These are phyloP conservation scores for Drosophila anomalata DNA, from an alignment of 2,888 invertebrate species.

Conservation along the genomic window DNA sequence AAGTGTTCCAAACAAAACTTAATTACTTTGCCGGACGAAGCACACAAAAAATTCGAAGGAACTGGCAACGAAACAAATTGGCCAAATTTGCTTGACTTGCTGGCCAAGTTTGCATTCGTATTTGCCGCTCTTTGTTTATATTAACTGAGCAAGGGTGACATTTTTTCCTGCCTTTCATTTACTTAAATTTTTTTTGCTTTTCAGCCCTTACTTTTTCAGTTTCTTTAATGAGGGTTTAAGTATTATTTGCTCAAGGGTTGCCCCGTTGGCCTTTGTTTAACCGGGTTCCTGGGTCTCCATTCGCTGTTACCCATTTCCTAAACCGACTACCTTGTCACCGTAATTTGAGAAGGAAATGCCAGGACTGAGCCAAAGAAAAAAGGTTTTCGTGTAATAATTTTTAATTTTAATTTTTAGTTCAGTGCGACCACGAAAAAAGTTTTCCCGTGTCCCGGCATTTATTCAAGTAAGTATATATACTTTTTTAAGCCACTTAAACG, in stretches of 20 bases:
- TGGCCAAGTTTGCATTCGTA: constrained; percentile 61
- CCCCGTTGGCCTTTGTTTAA: constrained; percentile 71
- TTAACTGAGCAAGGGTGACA: constrained; percentile 77
- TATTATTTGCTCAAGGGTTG: constrained; percentile 77
- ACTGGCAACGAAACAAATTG: constrained; percentile 63
- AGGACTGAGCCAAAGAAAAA: constrained; percentile 14
- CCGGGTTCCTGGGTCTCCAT: constrained; percentile 28
- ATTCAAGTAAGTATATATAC: constrained; percentile 11
- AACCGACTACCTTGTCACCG: constrained; percentile 58
- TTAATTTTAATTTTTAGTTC: constrained; percentile 77
- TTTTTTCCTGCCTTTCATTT: constrained; percentile 33
- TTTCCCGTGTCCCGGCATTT: constrained; percentile 2
- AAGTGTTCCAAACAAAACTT: constrained; percentile 77
- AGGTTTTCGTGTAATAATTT: constrained; percentile 68
- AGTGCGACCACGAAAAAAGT: constrained; percentile 50
- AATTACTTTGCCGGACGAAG: constrained; percentile 56
- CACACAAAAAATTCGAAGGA: constrained; percentile 4
- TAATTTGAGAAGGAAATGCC: constrained; percentile 47
- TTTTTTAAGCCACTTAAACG: constrained; percentile 48
- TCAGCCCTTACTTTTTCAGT: constrained; percentile 38
- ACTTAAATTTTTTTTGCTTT: constrained; percentile 13
- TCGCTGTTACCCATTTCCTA: constrained; percentile 20
- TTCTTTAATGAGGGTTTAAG: constrained; percentile 78
- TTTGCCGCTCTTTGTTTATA: constrained; percentile 73
- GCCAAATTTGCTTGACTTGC: constrained; percentile 78